Base-by-base conservation (phyloP, 2,113 vertebrate genomes). In the Labeo rohita region DNA sequence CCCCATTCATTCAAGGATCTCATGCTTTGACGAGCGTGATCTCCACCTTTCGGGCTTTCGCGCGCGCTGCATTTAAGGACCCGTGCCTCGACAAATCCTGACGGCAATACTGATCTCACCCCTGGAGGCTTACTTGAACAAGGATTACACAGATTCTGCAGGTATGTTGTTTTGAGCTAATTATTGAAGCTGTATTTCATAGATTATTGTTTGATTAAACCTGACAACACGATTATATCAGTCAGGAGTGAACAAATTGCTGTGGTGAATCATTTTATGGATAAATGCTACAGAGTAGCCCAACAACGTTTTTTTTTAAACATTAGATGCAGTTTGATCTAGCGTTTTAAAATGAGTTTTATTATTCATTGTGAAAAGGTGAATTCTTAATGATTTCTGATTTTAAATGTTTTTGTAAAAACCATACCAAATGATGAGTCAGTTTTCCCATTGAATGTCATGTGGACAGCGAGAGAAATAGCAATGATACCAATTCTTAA, bases 1-100 rank as follows among this genome's bases (percentile, higher is more conserved):
- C 92, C 89, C 91, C 87, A 85, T 66, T 80, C 75, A 77, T 89
- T 90, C 90, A 80, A 79, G 84, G 80, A 88, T 90, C 84, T 74
- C 76, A 81, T 66, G 83, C 77, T 84, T 80, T 70, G 65, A 76
- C 15, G 65, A 83, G 80, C 28, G 78, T 54, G 23, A 70, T 68
- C 34, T 21, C 65, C 79, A 70, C 23, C 66, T 85, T 65, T 78
- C 82, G 5, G 63, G 52, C 36, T 45, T 76, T 80, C 21, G 21
- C 66, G 75, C 52, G 66, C 21, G 61, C 72, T 68, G 72, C 45
- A 82, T 78, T 87, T 83, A 43, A 78, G 81, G 73, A 89, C 76
- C 85, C 59, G 79, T 7, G 23, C 61, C 43, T 63, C 39, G 68
- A 70, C 79, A 80, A 47, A 74, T 54, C 15, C 43, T 74, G 56